Evolutionary conservation across 2,113 vertebrate genomes (phyloP).

Genomic region (Morone chrysops): DNA sequence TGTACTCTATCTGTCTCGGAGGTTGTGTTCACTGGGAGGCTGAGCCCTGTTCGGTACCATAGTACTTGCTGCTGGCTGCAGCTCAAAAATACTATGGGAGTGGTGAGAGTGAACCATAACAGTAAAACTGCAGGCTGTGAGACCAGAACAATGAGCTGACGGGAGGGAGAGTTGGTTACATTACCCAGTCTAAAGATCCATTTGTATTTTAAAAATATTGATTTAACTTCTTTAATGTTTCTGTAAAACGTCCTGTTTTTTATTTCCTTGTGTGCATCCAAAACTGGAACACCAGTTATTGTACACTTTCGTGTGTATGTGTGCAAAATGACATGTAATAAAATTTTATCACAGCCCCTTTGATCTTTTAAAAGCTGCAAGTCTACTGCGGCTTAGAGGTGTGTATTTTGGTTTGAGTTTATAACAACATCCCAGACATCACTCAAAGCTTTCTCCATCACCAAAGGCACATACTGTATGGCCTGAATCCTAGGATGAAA

Average conservation of each 20-base stretch:
- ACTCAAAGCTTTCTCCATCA: neutral
- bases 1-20: no score
- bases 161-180: neutral
- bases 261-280: neutral
- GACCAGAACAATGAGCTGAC: neutral
- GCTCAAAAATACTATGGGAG: neutral
- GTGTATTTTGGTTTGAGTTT: neutral
- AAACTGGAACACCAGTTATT: neutral
- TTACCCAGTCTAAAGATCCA: neutral
- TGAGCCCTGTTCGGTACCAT: no score
- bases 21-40: no score
- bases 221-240: neutral
- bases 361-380: constrained; percentile 46
- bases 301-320: constrained; percentile 17
- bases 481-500: neutral
- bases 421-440: neutral
- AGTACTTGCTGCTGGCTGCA: neutral
- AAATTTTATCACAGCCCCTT: constrained; percentile 28
- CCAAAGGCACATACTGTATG: neutral
- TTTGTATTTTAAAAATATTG: neutral
- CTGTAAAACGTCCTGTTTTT: neutral
- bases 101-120: no score
- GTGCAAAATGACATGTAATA: constrained; percentile 21
- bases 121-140: neutral
- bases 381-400: neutral